phyloP scores from a whole-genome alignment of 2,888 invertebrate genomes.

The Rhyacophila evoluta region DNA sequence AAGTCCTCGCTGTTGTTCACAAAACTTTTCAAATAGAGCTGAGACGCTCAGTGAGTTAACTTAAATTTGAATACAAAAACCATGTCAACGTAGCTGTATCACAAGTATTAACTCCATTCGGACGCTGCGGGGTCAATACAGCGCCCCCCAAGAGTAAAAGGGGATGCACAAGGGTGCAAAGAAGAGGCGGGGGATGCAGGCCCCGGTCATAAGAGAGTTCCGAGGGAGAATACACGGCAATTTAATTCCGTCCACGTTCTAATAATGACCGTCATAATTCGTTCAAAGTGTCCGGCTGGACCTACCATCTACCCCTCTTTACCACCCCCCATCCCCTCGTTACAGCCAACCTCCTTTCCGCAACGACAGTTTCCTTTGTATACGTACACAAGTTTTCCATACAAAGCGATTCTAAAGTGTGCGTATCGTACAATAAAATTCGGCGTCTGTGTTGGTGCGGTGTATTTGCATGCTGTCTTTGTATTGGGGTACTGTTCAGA shows the following conservation, averaged over 20 bases:
- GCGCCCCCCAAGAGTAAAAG: constrained; percentile 43
- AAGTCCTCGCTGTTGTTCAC: no score
- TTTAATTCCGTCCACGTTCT: constrained; percentile 75
- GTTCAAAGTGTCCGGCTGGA: constrained; percentile 71
- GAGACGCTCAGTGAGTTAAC: neutral
- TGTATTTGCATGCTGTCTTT: constrained; percentile 1
- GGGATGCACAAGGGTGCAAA: constrained; percentile 51
- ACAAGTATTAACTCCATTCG: constrained; percentile 11
- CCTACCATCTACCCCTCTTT: constrained; percentile 54
- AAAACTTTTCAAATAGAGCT: neutral
- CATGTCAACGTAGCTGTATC: neutral
- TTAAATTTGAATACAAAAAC: constrained; percentile 20
- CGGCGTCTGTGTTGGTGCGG: neutral
- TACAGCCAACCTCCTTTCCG: constrained; percentile 29
- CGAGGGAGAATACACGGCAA: constrained; percentile 65
- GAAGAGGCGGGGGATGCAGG: constrained; percentile 54
- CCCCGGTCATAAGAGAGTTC: constrained; percentile 39
- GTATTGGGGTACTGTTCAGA: neutral
- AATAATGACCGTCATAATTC: constrained; percentile 75
- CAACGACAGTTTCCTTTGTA: constrained; percentile 43
- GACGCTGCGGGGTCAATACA: constrained; percentile 17
- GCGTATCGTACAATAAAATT: neutral
- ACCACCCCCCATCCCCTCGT: constrained; percentile 51
- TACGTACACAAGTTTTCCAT: constrained; percentile 25
- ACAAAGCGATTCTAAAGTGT: neutral